Base-by-base conservation (phyloP, 2,113 vertebrate species). In the Nycticryphes semicollaris region DNA sequence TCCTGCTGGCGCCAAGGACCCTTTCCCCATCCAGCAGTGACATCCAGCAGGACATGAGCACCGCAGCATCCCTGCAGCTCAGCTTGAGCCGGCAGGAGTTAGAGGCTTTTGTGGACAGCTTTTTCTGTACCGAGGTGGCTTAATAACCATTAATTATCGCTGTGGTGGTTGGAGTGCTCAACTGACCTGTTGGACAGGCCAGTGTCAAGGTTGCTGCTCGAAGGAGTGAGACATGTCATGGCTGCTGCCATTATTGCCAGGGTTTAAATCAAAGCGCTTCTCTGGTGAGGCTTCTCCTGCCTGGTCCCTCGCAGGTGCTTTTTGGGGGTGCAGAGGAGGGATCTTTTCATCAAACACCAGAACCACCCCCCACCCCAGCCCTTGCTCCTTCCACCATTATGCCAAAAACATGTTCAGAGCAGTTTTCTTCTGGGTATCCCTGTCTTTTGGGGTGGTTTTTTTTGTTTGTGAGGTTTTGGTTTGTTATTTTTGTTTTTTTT, bases 281-380 rank as follows among this genome's bases (percentile, higher is more conserved):
- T 54, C 19, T 2, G 7, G 63, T 50, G 83, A 25, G 62, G 51
- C 37, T 73, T 24, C n/a, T 51, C 24, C 85, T 11, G 8, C 2
- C 3, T 2, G 3, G 14, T 8, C 27, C 23, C 35, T 80, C 0
- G 0, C 3, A 8, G 35, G 24, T 6, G 4, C 28, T 54, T 27
- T 39, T 39, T 39, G 39, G n/a, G 30, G 21, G 47, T 16, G 14
- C 25, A 75, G 41, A 43, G 16, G 45, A 83, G 27, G 22, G 28
- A 51, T 60, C 33, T 54, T 67, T 80, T 39, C 27, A 54, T 67
- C 47, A 25, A 37, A 47, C 50, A 59, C 45, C 62, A 90, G 17
- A 69, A 41, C 4, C 12, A 6, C 8, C 4, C 12, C 43, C 45
- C n/a, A n/a, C n/a, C 39, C 39, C 39, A 39, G 15, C 43, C 27